Evolutionary conservation across 64 coral and sea anemone species (phyloP), one percentile per base, ranked within the genome.

Genomic region (Hydrozoanthus tunicans): DNA sequence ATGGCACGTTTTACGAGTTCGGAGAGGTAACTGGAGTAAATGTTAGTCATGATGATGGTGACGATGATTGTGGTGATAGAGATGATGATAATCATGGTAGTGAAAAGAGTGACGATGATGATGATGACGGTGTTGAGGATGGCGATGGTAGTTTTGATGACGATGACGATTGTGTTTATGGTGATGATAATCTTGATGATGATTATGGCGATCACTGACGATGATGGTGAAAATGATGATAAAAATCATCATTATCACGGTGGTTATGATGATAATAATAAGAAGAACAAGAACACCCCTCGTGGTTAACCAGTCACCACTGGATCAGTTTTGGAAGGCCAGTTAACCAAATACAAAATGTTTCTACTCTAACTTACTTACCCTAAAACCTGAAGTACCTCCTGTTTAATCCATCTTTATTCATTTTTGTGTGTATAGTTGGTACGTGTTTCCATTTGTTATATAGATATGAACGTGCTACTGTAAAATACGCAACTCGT

Each of bases 1-100:
- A 98, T 90, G 96, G 96, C 17, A 98, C 96, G 0, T 98, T 91
- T 69, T 98, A 98, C 89, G 96, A 98, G 79, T 98, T 95, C 91
- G 96, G 96, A 92, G 96, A 98, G 91, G 96, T 98, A 78, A 43
- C 8, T 51, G 17, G 6, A 14, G 14, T 85, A 55, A 15, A 13
- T 7, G 14, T n/a, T 20, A 26, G 8, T 56, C n/a, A 25, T 7
- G 17, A 65, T 25, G 7, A 56, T 51, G 6, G 64, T 26, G 43
- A 68, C 14, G 59, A 20, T 81, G n/a, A 56, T 81, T 26, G 13
- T 26, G 26, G 27, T 77, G 25, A 51, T 11, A 51, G 32, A 12
- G 73, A 77, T 51, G 7, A 11, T 77, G 6, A 77, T 77, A 32
- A 11, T 77, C 26, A 43, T 27, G 71, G 26, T 74, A 26, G 27